Evolutionary conservation across 2,113 vertebrate genomes (phyloP).

Genomic region (Tetrao urogallus): DNA sequence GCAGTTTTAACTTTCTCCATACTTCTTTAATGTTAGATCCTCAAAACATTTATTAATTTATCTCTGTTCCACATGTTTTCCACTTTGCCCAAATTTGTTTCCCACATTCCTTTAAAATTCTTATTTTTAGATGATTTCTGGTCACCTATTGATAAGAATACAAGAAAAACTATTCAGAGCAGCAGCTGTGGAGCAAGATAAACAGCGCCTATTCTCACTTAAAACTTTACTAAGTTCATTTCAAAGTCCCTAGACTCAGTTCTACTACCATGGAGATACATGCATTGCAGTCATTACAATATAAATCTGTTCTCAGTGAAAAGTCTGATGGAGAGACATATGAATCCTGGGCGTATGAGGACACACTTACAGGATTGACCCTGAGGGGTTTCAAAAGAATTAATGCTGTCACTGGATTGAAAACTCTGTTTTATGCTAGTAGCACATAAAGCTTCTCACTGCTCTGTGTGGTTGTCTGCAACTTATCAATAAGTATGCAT

Average conservation of each 20-base stretch:
- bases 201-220: background rate
- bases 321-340: slow-evolving; percentile 40
- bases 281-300: background rate
- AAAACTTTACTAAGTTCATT: background rate
- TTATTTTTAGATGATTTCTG: background rate
- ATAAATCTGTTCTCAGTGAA: slow-evolving; percentile 49
- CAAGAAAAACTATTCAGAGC: no score
- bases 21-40: background rate
- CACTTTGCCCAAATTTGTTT: background rate
- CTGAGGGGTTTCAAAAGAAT: slow-evolving; percentile 6
- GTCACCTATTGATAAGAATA: background rate
- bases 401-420: slow-evolving; percentile 11
- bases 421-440: slow-evolving; percentile 42
- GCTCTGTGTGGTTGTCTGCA: background rate
- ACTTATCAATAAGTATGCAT: slow-evolving; percentile 24
- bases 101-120: background rate
- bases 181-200: no score
- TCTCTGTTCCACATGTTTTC: background rate
- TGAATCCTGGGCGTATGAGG: slow-evolving; percentile 17
- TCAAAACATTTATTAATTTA: background rate
- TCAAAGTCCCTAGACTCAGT: background rate
- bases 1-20: background rate
- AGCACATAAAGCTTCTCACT: slow-evolving; percentile 38
- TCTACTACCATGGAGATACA: background rate
- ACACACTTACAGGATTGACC: slow-evolving; percentile 30